Base-by-base conservation (phyloP, 1,140 invertebrate species). In the Plectus sambesii region DNA sequence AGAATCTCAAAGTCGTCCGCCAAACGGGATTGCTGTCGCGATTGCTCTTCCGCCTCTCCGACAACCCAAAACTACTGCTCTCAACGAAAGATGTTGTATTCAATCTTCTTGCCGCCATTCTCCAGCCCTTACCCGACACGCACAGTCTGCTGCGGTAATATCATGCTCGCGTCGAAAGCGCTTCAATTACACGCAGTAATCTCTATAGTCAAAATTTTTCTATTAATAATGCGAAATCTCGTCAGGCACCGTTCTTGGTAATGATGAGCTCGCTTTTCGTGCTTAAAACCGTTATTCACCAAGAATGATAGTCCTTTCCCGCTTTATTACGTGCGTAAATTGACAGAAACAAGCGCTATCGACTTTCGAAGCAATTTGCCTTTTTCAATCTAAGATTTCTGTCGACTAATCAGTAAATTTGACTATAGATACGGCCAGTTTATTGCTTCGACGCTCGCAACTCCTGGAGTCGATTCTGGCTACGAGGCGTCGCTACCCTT, bases 1-100 rank as follows among this genome's bases (percentile, higher is more conserved):
- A 80, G 58, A 93, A 94, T 72, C 74, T 90, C 45, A 79, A 81
- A 69, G 78, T 90, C 49, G 83, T 94, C 79, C 75, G 85, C 44
- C 82, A 87, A 15, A 56, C 72, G n/a, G 60, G 62, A 20, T 53
- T 73, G 36, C 62, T 74, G 1, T 50, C 57, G 20, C 56, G 70
- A 30, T 53, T 73, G n/a, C 42, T 73, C 9, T 50, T 64, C 17
- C 50, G 68, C 29, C 40, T 74, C 2, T 47, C 53, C 46, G 68
- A 68, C 37, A 58, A 61, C n/a, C 54, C 60, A 2, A 49, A 50
- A 30, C 37, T 63, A 23, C 60, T 70, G n/a, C 46, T 44, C 12
- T 47, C 56, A 26, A 59, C 63, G 25, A 61, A 66, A 39, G 57
- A 70, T 33, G 62, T 69, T 6, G 19, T 67, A 15, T 66, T 68